Evolutionary conservation across 2,888 invertebrate species (phyloP).

Genomic region (Idaea straminata): DNA sequence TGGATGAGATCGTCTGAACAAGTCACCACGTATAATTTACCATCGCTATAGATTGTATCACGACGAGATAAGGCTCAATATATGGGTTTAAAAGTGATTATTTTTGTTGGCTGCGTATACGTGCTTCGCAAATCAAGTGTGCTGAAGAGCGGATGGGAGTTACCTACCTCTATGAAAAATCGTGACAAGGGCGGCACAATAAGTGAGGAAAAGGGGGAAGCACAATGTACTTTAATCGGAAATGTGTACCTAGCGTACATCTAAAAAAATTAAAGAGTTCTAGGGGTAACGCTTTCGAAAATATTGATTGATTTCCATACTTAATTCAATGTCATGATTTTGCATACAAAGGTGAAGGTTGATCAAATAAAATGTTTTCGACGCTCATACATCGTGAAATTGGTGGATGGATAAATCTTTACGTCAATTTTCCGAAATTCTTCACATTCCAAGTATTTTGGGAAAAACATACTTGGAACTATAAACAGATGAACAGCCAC

Average conservation of each 20-base stretch:
- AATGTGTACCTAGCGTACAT: constrained; percentile 45
- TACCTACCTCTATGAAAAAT: constrained; percentile 74
- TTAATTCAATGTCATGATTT: constrained; percentile 37
- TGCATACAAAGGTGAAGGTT: constrained; percentile 32
- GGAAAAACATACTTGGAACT: neutral
- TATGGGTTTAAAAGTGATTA: constrained; percentile 27
- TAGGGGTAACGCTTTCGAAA: constrained; percentile 9
- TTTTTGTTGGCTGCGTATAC: constrained; percentile 46
- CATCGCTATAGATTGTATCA: constrained; percentile 35
- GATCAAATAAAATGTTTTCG: constrained; percentile 9
- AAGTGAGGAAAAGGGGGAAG: constrained; percentile 57
- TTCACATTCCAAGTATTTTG: neutral
- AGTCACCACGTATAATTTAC: constrained; percentile 40
- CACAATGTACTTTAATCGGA: constrained; percentile 70
- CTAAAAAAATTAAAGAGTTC: constrained; percentile 27
- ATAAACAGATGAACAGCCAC: neutral
- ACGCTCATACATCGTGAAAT: constrained; percentile 6
- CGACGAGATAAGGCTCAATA: constrained; percentile 46
- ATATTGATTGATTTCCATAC: constrained; percentile 18
- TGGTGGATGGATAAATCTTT: neutral
- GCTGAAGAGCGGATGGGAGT: constrained; percentile 71
- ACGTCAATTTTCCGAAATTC: neutral
- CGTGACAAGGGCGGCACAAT: constrained; percentile 74
- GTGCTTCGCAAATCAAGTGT: constrained; percentile 78
- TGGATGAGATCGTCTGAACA: constrained; percentile 53